phyloP scores from a whole-genome alignment of 2,797 vertebrate genomes.

The Threskiornis aethiopicus region DNA sequence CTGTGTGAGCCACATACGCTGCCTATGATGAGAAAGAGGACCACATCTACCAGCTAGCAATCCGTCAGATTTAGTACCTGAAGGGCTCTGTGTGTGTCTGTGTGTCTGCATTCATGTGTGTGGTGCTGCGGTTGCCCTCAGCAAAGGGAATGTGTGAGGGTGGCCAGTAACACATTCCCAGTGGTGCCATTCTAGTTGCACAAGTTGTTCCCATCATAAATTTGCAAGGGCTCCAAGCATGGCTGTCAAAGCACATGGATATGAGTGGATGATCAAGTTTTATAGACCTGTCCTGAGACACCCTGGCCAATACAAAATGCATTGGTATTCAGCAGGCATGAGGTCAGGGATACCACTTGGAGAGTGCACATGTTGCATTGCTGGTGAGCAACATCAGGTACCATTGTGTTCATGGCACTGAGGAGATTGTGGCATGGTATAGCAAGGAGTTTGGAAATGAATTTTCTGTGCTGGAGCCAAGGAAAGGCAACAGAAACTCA shows the following conservation, averaged over 20 bases:
- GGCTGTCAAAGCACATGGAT: background rate
- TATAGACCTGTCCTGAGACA: background rate
- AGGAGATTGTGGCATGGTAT: fast-evolving
- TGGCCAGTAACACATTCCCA: background rate
- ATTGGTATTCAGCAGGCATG: background rate
- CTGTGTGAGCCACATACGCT: background rate
- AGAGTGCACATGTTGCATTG: fast-evolving
- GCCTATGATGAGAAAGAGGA: background rate
- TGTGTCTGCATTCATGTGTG: background rate
- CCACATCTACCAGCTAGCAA: background rate
- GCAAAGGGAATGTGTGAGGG: background rate
- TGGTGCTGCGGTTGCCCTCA: background rate
- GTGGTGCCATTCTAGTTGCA: background rate
- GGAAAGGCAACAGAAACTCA: background rate
- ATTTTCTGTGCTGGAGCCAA: background rate
- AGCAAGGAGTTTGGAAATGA: background rate
- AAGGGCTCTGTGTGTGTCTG: background rate
- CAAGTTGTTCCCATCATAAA: fast-evolving
- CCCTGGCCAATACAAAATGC: background rate
- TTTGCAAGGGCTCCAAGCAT: background rate
- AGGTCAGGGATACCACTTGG: background rate
- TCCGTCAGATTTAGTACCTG: background rate
- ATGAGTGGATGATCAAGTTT: background rate
- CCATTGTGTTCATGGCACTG: background rate
- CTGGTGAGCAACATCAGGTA: background rate